Conservation (phyloP, 2,888 invertebrate species). For the Junonia oenone region DNA sequence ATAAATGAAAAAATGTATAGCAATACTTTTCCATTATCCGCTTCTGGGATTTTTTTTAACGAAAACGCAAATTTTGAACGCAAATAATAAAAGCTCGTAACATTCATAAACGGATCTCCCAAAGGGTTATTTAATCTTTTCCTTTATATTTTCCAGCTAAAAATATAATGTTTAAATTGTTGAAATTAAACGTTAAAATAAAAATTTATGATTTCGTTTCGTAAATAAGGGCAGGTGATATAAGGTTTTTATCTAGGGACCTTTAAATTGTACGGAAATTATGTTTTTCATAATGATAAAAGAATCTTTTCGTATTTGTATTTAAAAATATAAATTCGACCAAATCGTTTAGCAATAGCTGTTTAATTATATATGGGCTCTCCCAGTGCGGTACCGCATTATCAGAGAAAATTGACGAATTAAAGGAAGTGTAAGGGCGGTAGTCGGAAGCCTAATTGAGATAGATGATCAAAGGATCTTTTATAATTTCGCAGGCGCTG, state of each 20-base stretch:
- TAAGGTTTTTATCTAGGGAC: not conserved
- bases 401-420: too few relatives aligned
- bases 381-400: too few relatives aligned
- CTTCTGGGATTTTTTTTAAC: not conserved
- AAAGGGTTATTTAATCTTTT: slow-evolving; percentile 2
- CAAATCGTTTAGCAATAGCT: too few relatives aligned
- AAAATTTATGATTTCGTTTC: not conserved
- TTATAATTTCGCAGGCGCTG: too few relatives aligned
- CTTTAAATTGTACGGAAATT: not conserved
- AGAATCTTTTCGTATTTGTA: too few relatives aligned
- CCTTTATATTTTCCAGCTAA: not conserved
- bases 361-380: too few relatives aligned
- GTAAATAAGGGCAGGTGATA: not conserved
- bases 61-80: not conserved
- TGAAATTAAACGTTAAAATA: not conserved
- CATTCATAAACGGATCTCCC: not conserved
- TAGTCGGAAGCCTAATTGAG: too few relatives aligned
- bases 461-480: too few relatives aligned
- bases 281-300: not conserved
- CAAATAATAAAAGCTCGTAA: not conserved
- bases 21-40: not conserved
- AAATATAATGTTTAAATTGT: not conserved
- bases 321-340: too few relatives aligned
- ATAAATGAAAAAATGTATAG: not conserved
- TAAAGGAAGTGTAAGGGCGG: too few relatives aligned